Conservation (phyloP, 2,797 vertebrate species). For the Orientallactaga sibirica region DNA sequence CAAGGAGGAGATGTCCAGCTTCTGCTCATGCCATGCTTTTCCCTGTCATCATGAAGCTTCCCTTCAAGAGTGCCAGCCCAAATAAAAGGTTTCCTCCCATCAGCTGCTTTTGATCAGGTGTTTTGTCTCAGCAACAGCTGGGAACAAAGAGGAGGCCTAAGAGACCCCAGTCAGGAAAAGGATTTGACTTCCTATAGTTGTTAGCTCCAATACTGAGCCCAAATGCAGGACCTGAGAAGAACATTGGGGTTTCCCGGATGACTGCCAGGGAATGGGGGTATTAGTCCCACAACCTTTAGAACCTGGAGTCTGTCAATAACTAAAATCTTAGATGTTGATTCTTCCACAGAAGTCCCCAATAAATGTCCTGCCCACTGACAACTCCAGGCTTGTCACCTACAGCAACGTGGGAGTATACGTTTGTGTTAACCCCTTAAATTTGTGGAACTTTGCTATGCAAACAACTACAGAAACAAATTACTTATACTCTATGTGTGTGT, state of each 20-base stretch:
- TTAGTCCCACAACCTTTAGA: background rate
- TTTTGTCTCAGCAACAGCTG: too few relatives aligned
- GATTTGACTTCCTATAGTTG: background rate
- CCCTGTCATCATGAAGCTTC: too few relatives aligned
- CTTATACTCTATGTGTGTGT: background rate
- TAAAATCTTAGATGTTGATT: background rate
- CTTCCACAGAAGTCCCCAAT: background rate
- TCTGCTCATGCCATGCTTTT: too few relatives aligned
- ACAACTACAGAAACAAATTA: slow-evolving; percentile 3
- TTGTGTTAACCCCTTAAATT: background rate
- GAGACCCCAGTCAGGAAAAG: background rate
- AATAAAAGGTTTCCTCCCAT: too few relatives aligned
- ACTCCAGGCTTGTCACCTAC: background rate
- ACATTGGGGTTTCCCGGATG: background rate
- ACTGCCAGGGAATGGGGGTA: background rate
- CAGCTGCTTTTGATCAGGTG: too few relatives aligned
- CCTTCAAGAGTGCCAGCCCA: too few relatives aligned
- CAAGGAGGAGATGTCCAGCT: too few relatives aligned
- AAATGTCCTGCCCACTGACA: background rate
- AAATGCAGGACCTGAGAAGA: background rate
- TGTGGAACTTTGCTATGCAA: slow-evolving; percentile 4
- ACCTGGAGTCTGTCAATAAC: background rate
- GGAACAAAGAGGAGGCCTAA: background rate
- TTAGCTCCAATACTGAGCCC: background rate
- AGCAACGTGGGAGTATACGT: background rate